A percentile compares a stretch with the other conserved stretches of the same genome.
Conservation (phyloP, 1,140 invertebrate genomes). For the Heliconius eleuchia region DNA sequence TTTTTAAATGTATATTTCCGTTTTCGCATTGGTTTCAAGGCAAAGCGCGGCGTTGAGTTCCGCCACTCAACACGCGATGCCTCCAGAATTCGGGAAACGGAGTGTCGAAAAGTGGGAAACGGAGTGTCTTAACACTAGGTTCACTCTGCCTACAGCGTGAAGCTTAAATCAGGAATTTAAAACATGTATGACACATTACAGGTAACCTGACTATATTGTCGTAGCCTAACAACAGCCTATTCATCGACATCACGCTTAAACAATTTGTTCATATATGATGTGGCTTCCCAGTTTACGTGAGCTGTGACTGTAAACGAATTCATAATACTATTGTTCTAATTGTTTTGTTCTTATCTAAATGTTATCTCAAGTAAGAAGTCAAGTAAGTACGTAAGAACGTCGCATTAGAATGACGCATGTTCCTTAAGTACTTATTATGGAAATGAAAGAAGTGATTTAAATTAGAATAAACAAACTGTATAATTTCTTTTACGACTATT, state of each 20-base stretch:
- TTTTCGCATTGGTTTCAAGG: too few species aligned
- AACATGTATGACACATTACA: neutral
- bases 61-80: too few species aligned
- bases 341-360: constrained; percentile 6
- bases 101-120: too few species aligned
- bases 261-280: neutral
- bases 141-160: too few species aligned
- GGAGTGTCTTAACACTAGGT: too few species aligned
- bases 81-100: too few species aligned
- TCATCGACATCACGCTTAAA: neutral
- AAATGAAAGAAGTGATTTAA: constrained; percentile 20
- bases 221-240: neutral
- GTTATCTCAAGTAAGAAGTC: constrained; percentile 7
- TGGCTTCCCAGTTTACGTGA: neutral
- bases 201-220: neutral
- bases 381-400: constrained; percentile 6
- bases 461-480: constrained; percentile 8
- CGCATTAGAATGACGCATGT: constrained; percentile 17
- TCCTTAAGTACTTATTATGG: constrained; percentile 14
- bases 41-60: too few species aligned
- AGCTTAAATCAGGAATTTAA: neutral
- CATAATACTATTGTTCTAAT: constrained; percentile 9
- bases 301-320: constrained; percentile 2
- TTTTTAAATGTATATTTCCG: too few species aligned
- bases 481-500: neutral